Conservation (phyloP, 2,888 invertebrate species). For the Dorcus parallelipipedus region DNA sequence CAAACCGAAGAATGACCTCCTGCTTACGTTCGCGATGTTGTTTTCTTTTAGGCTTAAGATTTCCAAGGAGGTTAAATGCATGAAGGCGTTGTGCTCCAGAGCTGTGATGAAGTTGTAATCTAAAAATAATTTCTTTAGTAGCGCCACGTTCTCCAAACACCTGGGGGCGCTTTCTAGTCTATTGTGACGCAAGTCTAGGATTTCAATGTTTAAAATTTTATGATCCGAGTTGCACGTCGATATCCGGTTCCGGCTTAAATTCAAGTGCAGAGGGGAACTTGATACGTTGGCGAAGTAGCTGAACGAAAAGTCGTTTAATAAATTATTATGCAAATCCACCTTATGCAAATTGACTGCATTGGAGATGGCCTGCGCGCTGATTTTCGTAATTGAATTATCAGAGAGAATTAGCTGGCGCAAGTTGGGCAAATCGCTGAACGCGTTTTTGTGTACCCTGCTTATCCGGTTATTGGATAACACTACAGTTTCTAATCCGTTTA, state of each 20-base stretch:
- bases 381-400: slow-evolving; percentile 72
- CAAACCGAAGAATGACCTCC: slow-evolving; percentile 74
- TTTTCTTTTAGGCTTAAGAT: slow-evolving; percentile 72
- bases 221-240: slow-evolving; percentile 49
- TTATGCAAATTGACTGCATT: slow-evolving; percentile 73
- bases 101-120: slow-evolving; percentile 70
- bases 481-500: slow-evolving; percentile 72
- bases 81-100: slow-evolving; percentile 72
- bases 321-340: slow-evolving; percentile 78
- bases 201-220: slow-evolving; percentile 59
- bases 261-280: slow-evolving; percentile 64
- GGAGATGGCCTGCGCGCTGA: slow-evolving; percentile 71
- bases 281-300: slow-evolving; percentile 68
- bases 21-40: slow-evolving; percentile 66
- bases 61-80: slow-evolving; percentile 67
- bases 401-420: slow-evolving; percentile 80
- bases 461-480: slow-evolving; percentile 79
- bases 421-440: slow-evolving; percentile 74
- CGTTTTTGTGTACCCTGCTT: slow-evolving; percentile 63
- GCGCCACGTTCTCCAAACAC: slow-evolving; percentile 63
- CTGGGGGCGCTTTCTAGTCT: slow-evolving; percentile 63
- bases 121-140: slow-evolving; percentile 66
- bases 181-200: slow-evolving; percentile 70
- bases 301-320: slow-evolving; percentile 65
- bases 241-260: slow-evolving; percentile 71